Evolutionary conservation across 2,797 vertebrate genomes (phyloP).

Genomic region (Megaceryle alcyon): DNA sequence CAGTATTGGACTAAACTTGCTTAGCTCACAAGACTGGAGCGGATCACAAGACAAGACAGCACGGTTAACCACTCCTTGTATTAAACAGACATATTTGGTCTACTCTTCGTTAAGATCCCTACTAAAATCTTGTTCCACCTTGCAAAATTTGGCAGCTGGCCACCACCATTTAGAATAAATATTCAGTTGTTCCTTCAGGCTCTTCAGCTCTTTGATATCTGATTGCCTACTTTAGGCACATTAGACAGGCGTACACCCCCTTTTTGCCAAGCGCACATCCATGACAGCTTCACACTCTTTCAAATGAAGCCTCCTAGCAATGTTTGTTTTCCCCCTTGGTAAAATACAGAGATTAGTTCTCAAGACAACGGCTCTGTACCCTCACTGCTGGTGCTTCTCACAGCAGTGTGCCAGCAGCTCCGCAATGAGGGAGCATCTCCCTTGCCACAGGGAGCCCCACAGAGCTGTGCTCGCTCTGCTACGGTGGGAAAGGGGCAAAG

Average conservation of each 20-base stretch:
- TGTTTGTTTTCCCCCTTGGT: slow-evolving; percentile 19
- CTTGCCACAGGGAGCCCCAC: slow-evolving; percentile 21
- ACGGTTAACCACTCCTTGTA: not conserved
- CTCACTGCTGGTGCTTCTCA: not conserved
- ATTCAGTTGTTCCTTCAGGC: slow-evolving; percentile 19
- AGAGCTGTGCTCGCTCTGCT: not conserved
- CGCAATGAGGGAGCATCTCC: not conserved
- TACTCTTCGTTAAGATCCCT: slow-evolving; percentile 39
- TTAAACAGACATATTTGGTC: not conserved
- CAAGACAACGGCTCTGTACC: slow-evolving; percentile 45
- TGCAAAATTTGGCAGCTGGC: slow-evolving; percentile 63
- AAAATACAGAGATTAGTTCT: slow-evolving; percentile 38
- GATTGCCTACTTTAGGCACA: not conserved
- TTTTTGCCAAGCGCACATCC: not conserved
- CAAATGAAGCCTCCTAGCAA: not conserved
- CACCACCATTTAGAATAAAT: slow-evolving; percentile 59
- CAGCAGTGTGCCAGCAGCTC: slow-evolving; percentile 49
- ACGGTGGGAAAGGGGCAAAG: not conserved
- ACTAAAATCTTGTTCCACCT: slow-evolving; percentile 59
- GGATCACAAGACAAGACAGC: not conserved
- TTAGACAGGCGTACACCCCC: not conserved
- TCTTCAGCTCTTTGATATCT: slow-evolving; percentile 36
- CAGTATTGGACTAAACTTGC: not conserved
- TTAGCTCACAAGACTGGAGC: not conserved
- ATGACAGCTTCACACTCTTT: not conserved